Conservation (phyloP, 2,113 vertebrate genomes). For the Blennius ocellaris region DNA sequence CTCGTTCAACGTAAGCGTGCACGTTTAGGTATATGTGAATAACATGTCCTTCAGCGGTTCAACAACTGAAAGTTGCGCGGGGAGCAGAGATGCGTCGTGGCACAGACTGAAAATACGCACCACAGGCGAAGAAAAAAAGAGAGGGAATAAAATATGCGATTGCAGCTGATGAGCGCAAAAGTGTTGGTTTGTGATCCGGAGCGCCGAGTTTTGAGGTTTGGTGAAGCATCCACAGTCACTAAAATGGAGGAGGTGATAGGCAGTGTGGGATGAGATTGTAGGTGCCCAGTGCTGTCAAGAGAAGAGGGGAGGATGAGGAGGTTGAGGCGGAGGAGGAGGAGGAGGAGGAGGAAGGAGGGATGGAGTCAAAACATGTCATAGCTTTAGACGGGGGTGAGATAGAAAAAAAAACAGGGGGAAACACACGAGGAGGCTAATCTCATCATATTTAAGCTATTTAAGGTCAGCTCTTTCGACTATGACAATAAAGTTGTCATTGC, state of each 20-base stretch:
- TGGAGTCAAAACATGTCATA: conserved; percentile 61
- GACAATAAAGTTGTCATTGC: conserved; percentile 31
- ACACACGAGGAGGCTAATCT: not conserved
- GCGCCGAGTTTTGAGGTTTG: conserved; percentile 20
- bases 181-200: conserved; percentile 55
- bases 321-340: no score
- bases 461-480: conserved; percentile 9
- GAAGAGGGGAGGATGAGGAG: conserved; percentile 1
- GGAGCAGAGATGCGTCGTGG: no score
- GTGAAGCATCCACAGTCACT: conserved; percentile 52
- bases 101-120: no score
- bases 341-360: not conserved
- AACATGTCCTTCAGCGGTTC: conserved; percentile 3
- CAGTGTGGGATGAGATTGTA: conserved; percentile 69
- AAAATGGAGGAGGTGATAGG: conserved; percentile 72
- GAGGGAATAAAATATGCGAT: not conserved
- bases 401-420: not conserved
- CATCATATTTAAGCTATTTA: conserved; percentile 9
- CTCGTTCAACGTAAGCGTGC: no score
- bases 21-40: not conserved
- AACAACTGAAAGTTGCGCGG: conserved; percentile 42
- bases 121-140: not conserved
- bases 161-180: conserved; percentile 1
- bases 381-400: conserved; percentile 9
- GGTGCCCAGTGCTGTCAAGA: conserved; percentile 64